Percentiles rank a stretch among this genome's conserved stretches.
Conservation (phyloP, 2,113 vertebrate species). For the Sarotherodon lohbergeri region DNA sequence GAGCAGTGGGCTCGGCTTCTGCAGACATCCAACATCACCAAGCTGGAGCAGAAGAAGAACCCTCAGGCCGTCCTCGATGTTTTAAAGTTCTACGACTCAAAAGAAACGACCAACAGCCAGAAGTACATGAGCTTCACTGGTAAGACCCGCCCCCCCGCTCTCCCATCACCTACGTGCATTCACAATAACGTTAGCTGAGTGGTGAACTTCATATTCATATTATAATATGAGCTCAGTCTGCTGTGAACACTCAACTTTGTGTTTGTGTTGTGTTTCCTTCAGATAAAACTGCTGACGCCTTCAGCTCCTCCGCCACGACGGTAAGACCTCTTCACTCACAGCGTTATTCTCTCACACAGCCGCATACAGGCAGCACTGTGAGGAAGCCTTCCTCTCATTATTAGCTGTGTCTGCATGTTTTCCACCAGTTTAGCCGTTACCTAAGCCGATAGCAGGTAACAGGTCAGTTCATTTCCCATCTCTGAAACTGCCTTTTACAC, state of each 20-base stretch:
- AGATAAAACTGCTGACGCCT: constrained; percentile 90
- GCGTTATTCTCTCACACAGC: background rate
- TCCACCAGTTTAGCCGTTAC: background rate
- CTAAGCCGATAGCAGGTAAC: background rate
- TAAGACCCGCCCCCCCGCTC: background rate
- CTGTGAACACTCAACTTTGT: background rate
- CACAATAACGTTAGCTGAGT: rapidly evolving
- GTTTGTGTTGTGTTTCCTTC: constrained; percentile 28
- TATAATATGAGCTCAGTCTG: background rate
- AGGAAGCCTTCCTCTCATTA: background rate
- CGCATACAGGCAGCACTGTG: background rate
- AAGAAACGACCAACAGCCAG: constrained; percentile 91
- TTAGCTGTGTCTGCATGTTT: background rate
- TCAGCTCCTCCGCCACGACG: constrained; percentile 79
- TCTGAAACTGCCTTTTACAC: background rate
- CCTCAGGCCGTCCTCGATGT: constrained; percentile 93
- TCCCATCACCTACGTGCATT: background rate
- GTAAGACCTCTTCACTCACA: constrained; percentile 70
- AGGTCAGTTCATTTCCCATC: background rate
- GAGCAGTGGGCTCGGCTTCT: constrained; percentile 95
- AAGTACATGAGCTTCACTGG: constrained; percentile 99
- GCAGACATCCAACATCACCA: constrained; percentile 96
- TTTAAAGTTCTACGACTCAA: constrained; percentile 95
- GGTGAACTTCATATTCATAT: too few species aligned
- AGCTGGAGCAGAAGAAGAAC: constrained; percentile 97